Evolutionary conservation across 2,113 vertebrate genomes (phyloP).

Genomic region (Enhydra lutris): DNA sequence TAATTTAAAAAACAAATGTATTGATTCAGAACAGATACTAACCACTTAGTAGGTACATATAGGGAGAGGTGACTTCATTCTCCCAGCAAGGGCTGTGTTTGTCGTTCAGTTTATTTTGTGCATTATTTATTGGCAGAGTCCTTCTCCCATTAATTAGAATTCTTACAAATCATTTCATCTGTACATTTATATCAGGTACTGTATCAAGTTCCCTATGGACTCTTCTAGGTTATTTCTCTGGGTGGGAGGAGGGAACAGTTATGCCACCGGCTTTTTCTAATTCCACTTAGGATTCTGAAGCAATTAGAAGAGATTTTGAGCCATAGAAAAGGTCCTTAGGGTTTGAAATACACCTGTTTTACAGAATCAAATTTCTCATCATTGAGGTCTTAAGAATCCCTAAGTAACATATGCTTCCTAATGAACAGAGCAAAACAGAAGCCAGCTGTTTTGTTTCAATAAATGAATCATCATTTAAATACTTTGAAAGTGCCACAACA

Average conservation of each 20-base stretch:
- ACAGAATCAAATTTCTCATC: constrained; percentile 68
- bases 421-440: constrained; percentile 69
- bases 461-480: constrained; percentile 78
- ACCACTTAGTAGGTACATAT: not conserved
- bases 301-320: constrained; percentile 66
- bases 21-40: not conserved
- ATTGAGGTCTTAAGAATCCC: constrained; percentile 62
- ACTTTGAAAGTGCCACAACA: constrained; percentile 37
- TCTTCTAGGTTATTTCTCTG: constrained; percentile 46
- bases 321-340: constrained; percentile 40
- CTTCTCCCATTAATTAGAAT: not conserved
- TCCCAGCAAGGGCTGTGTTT: not conserved
- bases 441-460: constrained; percentile 73
- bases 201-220: not conserved
- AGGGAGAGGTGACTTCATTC: not conserved
- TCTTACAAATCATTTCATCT: not conserved
- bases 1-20: not conserved
- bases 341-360: constrained; percentile 61
- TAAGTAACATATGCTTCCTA: constrained; percentile 74
- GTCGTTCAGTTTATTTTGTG: not conserved
- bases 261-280: constrained; percentile 41
- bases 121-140: not conserved
- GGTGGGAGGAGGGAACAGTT: not conserved
- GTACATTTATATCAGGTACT: not conserved
- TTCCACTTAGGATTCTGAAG: constrained; percentile 67